Conservation (phyloP, 30 jellyfish, hydroid and myxozoan species). For the Hydractinia symbiolongicarpus region DNA sequence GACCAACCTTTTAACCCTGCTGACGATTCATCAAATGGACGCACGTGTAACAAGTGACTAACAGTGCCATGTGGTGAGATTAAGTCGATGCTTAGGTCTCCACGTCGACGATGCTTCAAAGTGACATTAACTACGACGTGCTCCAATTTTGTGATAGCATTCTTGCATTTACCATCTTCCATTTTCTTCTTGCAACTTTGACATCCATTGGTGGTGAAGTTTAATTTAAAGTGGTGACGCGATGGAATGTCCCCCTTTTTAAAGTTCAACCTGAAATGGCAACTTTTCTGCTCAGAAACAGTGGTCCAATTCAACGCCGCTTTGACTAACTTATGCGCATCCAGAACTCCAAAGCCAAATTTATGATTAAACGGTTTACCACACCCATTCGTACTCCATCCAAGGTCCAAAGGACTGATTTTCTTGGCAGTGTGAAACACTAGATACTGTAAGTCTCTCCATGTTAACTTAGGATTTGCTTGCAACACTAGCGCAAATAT, state of each 20-base stretch:
- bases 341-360: conserved; percentile 98
- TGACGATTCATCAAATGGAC: conserved; percentile 62
- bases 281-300: conserved; percentile 77
- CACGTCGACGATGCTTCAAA: conserved; percentile 70
- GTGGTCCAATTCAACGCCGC: conserved; percentile 82
- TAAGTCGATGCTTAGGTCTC: conserved; percentile 77
- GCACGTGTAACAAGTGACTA: conserved; percentile 75
- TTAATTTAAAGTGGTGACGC: conserved; percentile 51
- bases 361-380: conserved; percentile 84
- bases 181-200: conserved; percentile 67
- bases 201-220: conserved; percentile 80
- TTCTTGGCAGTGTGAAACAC: conserved; percentile 79
- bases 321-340: conserved; percentile 70
- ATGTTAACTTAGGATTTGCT: conserved; percentile 79
- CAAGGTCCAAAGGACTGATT: conserved; percentile 93
- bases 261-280: conserved; percentile 68
- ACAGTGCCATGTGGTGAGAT: conserved; percentile 76
- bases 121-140: conserved; percentile 96
- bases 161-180: conserved; percentile 70
- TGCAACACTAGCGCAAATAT: conserved; percentile 88
- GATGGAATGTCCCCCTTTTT: conserved; percentile 71
- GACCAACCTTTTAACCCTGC: conserved; percentile 94
- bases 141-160: conserved; percentile 85
- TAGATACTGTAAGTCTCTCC: conserved; percentile 98
- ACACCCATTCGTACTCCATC: conserved; percentile 86